These are phyloP conservation scores for Oncorhynchus masou DNA, from an alignment of 2,113 vertebrate genomes.

Conservation along the genomic window DNA sequence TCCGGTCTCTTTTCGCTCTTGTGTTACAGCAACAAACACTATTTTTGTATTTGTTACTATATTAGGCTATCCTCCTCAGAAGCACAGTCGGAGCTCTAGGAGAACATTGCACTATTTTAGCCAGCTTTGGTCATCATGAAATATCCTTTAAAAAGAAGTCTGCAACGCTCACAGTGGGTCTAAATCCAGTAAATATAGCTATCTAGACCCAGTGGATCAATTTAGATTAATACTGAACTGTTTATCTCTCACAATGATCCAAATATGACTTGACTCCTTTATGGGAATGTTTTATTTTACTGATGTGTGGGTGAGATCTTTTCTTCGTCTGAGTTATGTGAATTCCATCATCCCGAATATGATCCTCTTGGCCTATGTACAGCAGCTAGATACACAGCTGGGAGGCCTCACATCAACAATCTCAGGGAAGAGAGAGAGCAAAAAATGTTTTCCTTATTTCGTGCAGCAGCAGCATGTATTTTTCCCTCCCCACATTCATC, in stretches of 20 bases:
- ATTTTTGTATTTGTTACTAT: too few relatives aligned
- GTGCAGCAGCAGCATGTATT: constrained; percentile 27
- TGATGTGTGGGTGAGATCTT: constrained; percentile 21
- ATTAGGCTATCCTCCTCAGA: too few relatives aligned
- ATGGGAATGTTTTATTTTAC: constrained; percentile 35
- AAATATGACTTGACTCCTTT: not conserved
- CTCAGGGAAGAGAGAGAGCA: constrained; percentile 32
- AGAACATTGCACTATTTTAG: too few relatives aligned
- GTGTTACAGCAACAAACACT: too few relatives aligned
- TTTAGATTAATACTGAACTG: too few relatives aligned
- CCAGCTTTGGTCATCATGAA: too few relatives aligned
- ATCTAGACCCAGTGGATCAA: too few relatives aligned
- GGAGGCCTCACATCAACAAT: constrained; percentile 62
- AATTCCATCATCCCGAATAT: constrained; percentile 62
- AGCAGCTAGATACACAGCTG: constrained; percentile 59
- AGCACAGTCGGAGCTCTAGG: too few relatives aligned
- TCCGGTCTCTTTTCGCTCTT: too few relatives aligned
- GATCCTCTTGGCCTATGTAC: constrained; percentile 48
- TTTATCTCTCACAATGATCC: not conserved
- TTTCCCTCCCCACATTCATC: constrained; percentile 22
- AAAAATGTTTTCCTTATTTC: constrained; percentile 38
- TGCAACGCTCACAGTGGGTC: too few relatives aligned
- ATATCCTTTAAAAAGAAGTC: too few relatives aligned
- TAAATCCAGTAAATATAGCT: too few relatives aligned
- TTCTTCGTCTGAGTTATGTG: constrained; percentile 50